These are phyloP conservation scores for Corythaixoides concolor DNA, from an alignment of 2,113 vertebrate species.

Conservation along the genomic window DNA sequence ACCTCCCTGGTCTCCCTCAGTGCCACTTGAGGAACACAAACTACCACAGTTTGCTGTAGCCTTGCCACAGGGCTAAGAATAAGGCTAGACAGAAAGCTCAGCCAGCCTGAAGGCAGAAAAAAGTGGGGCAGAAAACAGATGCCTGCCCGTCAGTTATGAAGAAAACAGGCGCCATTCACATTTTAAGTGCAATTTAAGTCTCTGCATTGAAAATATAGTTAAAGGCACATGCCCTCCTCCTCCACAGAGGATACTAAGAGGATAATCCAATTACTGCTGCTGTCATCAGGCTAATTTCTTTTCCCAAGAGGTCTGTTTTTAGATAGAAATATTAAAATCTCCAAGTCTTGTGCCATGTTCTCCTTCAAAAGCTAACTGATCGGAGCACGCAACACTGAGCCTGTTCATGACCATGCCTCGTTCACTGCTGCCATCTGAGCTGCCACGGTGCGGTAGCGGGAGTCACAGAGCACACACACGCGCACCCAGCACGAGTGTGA, in stretches of 20 bases:
- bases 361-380: neutral
- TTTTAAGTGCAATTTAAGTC: slow-evolving; percentile 4
- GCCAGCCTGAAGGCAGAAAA: neutral
- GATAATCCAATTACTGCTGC: slow-evolving; percentile 28
- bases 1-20: neutral
- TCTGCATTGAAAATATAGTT: neutral
- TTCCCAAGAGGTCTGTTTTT: neutral
- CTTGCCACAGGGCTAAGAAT: neutral
- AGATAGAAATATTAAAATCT: neutral
- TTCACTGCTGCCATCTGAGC: neutral
- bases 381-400: neutral
- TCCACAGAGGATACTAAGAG: neutral
- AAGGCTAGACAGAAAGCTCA: neutral
- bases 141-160: neutral
- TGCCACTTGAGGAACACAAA: neutral
- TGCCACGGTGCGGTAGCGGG: rapidly evolving
- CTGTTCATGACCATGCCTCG: neutral
- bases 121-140: neutral
- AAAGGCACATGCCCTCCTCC: neutral
- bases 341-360: neutral
- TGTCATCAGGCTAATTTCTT: slow-evolving; percentile 12
- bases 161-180: neutral
- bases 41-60: neutral
- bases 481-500: neutral
- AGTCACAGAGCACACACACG: neutral